Evolutionary conservation across 2,113 vertebrate species (phyloP).

Genomic region (Aphyosemion australe): DNA sequence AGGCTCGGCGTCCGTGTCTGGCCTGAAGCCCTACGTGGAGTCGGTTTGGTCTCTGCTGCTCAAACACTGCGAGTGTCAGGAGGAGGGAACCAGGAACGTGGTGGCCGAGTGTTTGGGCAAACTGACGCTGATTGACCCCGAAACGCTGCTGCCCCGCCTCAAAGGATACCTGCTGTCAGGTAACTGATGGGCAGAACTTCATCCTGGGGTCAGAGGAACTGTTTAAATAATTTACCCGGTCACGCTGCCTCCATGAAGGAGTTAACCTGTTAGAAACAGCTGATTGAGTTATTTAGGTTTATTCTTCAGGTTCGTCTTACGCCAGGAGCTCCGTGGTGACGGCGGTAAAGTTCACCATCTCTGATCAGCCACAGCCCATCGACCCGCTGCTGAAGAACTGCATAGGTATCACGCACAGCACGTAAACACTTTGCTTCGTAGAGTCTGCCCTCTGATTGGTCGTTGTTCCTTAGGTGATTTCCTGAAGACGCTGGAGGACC

Average conservation of each 20-base stretch:
- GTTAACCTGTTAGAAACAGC: no score
- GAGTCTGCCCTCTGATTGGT: constrained; percentile 5
- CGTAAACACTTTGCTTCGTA: no score
- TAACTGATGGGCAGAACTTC: constrained; percentile 40
- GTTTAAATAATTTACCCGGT: no score
- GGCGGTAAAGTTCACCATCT: constrained; percentile 98
- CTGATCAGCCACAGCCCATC: constrained; percentile 96
- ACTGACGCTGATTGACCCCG: constrained; percentile 95
- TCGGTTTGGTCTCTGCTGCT: constrained; percentile 94
- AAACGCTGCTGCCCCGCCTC: constrained; percentile 93
- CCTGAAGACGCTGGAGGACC: constrained; percentile 96
- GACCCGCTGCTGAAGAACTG: constrained; percentile 97
- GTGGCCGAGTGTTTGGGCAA: constrained; percentile 98
- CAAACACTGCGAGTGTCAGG: constrained; percentile 97
- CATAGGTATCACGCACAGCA: constrained; percentile 79
- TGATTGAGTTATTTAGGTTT: constrained; percentile 9
- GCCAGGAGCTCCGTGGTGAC: constrained; percentile 98
- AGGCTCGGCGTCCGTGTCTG: constrained; percentile 91
- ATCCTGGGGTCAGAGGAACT: no score
- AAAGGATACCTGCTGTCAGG: constrained; percentile 97
- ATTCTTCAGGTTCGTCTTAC: constrained; percentile 89
- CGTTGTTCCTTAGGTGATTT: constrained; percentile 86
- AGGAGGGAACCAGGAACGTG: constrained; percentile 97
- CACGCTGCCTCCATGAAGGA: no score
- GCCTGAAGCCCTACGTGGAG: constrained; percentile 96